Percentiles rank a stretch among this genome's conserved stretches.
These are phyloP conservation scores for Tinea pellionella DNA, from an alignment of 2,888 invertebrate species.

Conservation along the genomic window DNA sequence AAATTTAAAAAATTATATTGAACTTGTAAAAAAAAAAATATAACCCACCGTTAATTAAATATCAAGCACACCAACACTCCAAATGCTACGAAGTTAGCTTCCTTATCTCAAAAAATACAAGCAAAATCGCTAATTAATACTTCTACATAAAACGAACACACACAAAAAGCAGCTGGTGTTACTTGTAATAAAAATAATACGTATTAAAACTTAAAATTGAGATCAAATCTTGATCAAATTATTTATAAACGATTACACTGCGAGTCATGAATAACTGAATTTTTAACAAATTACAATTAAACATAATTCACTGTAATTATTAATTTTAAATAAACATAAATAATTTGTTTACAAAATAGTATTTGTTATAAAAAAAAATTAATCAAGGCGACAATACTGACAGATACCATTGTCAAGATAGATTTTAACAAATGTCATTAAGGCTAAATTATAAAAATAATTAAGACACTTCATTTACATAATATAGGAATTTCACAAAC, in stretches of 20 bases:
- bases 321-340: no score
- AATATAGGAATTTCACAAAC: not conserved
- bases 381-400: no score
- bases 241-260: not conserved
- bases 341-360: no score
- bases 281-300: no score
- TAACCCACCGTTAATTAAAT: not conserved
- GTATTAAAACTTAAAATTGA: not conserved
- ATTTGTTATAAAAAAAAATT: no score
- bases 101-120: not conserved
- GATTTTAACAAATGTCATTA: no score
- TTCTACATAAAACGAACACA: not conserved
- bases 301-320: no score
- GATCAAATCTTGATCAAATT: slow-evolving; percentile 4
- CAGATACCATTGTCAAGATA: no score
- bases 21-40: slow-evolving; percentile 1
- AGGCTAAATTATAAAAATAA: no score
- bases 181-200: not conserved
- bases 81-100: not conserved
- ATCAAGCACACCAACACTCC: not conserved
- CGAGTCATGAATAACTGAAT: no score
- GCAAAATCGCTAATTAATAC: not conserved
- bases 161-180: slow-evolving; percentile 1
- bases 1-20: not conserved
- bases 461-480: not conserved